These are phyloP conservation scores for Adelognathus sp. DNA, from an alignment of 2,888 invertebrate species.

Conservation along the genomic window DNA sequence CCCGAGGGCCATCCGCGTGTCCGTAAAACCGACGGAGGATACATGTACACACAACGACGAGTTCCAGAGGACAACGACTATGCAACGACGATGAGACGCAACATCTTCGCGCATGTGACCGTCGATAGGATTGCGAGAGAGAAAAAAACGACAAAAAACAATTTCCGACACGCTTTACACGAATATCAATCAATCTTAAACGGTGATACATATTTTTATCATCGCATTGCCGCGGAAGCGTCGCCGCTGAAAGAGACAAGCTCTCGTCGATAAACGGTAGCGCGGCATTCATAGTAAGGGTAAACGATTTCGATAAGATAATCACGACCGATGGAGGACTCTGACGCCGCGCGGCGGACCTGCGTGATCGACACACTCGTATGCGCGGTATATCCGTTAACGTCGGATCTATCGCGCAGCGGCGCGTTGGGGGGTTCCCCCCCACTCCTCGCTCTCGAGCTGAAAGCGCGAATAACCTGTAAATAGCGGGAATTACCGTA, in stretches of 20 bases:
- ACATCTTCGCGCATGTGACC: background rate
- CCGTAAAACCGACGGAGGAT: conserved; percentile 6
- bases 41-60: too few relatives aligned
- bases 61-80: background rate
- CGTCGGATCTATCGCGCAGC: conserved; percentile 36
- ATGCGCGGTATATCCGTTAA: conserved; percentile 16
- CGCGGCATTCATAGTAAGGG: conserved; percentile 51
- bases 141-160: background rate
- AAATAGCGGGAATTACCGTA: conserved; percentile 68
- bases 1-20: conserved; percentile 33
- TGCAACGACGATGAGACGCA: background rate
- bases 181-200: background rate
- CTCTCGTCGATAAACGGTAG: conserved; percentile 51
- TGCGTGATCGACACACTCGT: conserved; percentile 38
- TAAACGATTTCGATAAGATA: conserved; percentile 65
- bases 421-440: background rate
- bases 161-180: background rate
- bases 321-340: conserved; percentile 55
- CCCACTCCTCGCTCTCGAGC: background rate
- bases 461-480: conserved; percentile 63
- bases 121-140: background rate
- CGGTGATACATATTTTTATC: background rate
- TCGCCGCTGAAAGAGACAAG: conserved; percentile 22
- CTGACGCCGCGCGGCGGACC: background rate
- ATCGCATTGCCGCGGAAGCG: background rate